Evolutionary conservation across 2,113 vertebrate genomes (phyloP).

Genomic region (Physeter macrocephalus): DNA sequence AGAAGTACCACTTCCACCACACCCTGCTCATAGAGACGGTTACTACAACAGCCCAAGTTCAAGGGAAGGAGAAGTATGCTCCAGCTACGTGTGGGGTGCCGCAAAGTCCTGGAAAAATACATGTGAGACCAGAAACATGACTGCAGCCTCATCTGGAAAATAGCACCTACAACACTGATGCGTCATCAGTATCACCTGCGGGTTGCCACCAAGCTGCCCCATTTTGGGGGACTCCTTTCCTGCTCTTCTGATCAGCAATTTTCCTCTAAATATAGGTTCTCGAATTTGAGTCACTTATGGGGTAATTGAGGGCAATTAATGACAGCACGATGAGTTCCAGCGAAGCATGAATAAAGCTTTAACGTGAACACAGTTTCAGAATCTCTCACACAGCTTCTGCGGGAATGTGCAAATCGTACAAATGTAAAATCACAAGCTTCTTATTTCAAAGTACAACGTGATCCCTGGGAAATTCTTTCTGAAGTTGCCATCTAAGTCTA

Average conservation of each 20-base stretch:
- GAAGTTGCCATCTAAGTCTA: too few species aligned
- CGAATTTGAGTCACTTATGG: neutral
- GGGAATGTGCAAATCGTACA: neutral
- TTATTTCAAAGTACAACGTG: neutral
- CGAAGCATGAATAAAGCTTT: rapidly evolving
- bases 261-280: neutral
- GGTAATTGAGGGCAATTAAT: neutral
- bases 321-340: too few species aligned
- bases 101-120: neutral
- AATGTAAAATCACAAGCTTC: neutral
- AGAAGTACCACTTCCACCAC: too few species aligned
- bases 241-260: neutral
- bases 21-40: rapidly evolving
- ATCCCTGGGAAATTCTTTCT: neutral
- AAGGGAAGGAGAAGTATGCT: neutral
- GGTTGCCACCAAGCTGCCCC: too few species aligned
- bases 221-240: neutral
- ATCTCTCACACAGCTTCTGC: rapidly evolving
- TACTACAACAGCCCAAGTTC: neutral
- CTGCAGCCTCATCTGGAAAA: too few species aligned
- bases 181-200: rapidly evolving
- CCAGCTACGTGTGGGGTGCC: rapidly evolving
- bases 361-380: neutral
- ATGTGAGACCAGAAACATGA: rapidly evolving
- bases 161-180: rapidly evolving